A percentile compares a stretch with the other conserved stretches of the same genome.
Conservation (phyloP, 2,888 invertebrate genomes). For the Cremastobaeus sp. region DNA sequence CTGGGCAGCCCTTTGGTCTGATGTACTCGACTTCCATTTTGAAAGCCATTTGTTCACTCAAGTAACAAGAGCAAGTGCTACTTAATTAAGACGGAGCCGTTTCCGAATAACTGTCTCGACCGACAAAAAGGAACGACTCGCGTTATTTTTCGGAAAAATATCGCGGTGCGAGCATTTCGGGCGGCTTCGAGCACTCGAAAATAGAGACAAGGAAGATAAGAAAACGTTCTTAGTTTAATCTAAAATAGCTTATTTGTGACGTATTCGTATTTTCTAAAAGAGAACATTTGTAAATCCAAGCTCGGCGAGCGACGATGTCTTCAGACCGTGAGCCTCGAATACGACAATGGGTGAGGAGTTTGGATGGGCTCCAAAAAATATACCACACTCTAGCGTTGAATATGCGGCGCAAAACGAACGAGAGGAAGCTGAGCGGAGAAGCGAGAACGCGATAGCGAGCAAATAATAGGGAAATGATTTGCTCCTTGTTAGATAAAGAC, state of each 20-base stretch:
- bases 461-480: slow-evolving; percentile 79
- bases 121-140: too few species aligned
- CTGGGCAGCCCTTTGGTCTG: slow-evolving; percentile 72
- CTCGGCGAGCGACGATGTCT: slow-evolving; percentile 62
- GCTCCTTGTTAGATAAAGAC: slow-evolving; percentile 79
- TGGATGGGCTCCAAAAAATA: slow-evolving; percentile 77
- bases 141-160: slow-evolving; percentile 9
- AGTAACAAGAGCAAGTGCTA: slow-evolving; percentile 59
- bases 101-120: slow-evolving; percentile 46
- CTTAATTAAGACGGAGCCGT: slow-evolving; percentile 55
- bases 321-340: slow-evolving; percentile 64
- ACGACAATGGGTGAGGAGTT: slow-evolving; percentile 75
- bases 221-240: slow-evolving; percentile 27
- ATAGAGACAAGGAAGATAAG: slow-evolving; percentile 53
- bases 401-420: slow-evolving; percentile 71
- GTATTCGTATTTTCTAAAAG: slow-evolving; percentile 58
- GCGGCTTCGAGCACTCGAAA: too few species aligned
- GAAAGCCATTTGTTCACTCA: slow-evolving; percentile 66
- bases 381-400: slow-evolving; percentile 69
- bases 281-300: slow-evolving; percentile 71
- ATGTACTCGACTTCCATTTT: slow-evolving; percentile 67
- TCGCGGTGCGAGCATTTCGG: too few species aligned
- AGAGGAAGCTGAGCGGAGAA: slow-evolving; percentile 67
- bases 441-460: slow-evolving; percentile 75
- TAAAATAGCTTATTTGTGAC: slow-evolving; percentile 52